phyloP scores from a whole-genome alignment of 2,797 vertebrate genomes.

The Balearica regulorum region DNA sequence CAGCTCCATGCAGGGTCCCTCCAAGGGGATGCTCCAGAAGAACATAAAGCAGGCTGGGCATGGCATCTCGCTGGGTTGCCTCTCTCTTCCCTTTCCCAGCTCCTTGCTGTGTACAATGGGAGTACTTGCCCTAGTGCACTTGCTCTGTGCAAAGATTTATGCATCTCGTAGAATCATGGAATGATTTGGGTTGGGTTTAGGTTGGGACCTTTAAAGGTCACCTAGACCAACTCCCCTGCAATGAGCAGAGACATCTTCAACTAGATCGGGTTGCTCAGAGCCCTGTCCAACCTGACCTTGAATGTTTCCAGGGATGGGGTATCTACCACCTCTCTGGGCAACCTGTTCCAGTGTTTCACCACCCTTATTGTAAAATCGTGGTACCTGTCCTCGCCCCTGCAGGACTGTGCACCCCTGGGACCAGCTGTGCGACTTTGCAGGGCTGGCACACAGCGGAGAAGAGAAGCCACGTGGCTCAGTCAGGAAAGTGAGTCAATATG shows the following conservation, averaged over 20 bases:
- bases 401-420: neutral
- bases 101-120: neutral
- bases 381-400: accelerated
- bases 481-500: neutral
- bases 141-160: neutral
- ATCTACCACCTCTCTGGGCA: neutral
- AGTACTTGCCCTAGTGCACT: accelerated
- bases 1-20: accelerated
- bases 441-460: neutral
- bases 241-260: too few relatives aligned
- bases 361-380: neutral
- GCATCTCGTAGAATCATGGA: neutral
- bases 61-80: neutral
- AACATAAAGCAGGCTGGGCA: neutral
- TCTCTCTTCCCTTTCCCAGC: neutral
- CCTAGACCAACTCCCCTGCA: too few relatives aligned
- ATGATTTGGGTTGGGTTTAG: too few relatives aligned
- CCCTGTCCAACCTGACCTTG: too few relatives aligned
- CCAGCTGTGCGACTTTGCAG: neutral
- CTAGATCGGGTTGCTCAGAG: neutral
- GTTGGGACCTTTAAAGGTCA: too few relatives aligned
- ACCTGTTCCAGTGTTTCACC: too few relatives aligned
- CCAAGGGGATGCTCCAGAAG: neutral
- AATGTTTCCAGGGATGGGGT: neutral
- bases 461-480: neutral